Conservation (phyloP, 2,113 vertebrate genomes). For the Prietella phreatophila region DNA sequence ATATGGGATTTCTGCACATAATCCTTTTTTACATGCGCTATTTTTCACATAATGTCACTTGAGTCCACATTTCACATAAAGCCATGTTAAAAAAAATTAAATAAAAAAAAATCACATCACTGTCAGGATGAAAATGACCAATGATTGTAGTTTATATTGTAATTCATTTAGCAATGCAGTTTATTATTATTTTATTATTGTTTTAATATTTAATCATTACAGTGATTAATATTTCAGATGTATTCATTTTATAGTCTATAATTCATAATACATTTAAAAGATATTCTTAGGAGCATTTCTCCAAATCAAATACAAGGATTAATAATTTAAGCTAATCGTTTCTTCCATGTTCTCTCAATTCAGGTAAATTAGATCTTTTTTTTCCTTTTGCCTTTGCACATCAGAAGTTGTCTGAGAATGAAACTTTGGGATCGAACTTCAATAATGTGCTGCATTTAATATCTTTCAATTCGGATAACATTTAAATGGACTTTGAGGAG, state of each 20-base stretch:
- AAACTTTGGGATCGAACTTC: background rate
- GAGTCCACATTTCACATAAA: background rate
- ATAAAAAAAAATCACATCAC: background rate
- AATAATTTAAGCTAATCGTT: constrained; percentile 4
- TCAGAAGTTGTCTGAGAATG: background rate
- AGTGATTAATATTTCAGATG: background rate
- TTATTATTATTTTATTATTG: background rate
- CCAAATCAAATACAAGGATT: background rate
- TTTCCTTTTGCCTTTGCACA: background rate
- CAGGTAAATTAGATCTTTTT: background rate
- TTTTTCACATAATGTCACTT: background rate
- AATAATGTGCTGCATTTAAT: background rate
- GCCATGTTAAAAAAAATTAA: no score
- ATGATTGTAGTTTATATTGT: background rate
- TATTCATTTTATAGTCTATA: background rate
- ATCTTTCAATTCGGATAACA: background rate
- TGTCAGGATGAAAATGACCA: background rate
- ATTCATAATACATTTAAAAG: background rate
- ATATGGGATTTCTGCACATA: background rate
- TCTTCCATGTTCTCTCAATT: background rate
- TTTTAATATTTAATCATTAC: background rate
- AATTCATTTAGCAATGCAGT: background rate
- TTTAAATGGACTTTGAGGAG: background rate
- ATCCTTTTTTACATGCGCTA: background rate
- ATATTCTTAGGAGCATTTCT: background rate